A percentile compares a stretch with the other conserved stretches of the same genome.
Conservation (phyloP, 2,797 vertebrate species). For the Esox masquinongy region DNA sequence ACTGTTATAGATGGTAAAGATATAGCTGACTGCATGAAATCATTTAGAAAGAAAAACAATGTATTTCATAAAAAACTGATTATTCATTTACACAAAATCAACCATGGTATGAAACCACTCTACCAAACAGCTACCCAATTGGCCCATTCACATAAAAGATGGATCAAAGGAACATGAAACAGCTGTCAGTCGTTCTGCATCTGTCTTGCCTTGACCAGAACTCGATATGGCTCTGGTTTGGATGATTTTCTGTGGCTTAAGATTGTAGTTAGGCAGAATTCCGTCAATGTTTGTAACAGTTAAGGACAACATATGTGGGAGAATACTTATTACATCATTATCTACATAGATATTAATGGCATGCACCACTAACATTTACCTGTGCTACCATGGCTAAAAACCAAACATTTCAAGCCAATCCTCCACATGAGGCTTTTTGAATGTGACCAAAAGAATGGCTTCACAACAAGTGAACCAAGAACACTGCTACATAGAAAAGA, state of each 20-base stretch:
- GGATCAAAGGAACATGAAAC: neutral
- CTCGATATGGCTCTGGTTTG: neutral
- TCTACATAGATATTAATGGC: neutral
- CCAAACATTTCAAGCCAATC: neutral
- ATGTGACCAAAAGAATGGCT: neutral
- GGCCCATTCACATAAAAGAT: neutral
- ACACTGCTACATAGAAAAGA: neutral
- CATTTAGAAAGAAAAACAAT: neutral
- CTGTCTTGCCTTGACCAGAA: neutral
- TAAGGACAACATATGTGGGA: neutral
- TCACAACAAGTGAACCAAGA: slow-evolving; percentile 7
- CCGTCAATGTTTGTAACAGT: neutral
- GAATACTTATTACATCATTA: neutral
- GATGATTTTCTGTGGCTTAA: neutral
- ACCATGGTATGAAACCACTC: neutral
- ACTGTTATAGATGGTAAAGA: neutral
- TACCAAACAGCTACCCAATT: neutral
- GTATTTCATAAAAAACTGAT: neutral
- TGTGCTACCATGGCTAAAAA: neutral
- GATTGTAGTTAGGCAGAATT: neutral
- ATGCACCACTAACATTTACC: neutral
- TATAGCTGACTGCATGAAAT: neutral
- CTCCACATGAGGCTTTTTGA: neutral
- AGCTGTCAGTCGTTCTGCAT: neutral
- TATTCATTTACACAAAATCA: neutral